These are phyloP conservation scores for Vultur gryphus DNA, from an alignment of 2,797 vertebrate species.

Conservation along the genomic window DNA sequence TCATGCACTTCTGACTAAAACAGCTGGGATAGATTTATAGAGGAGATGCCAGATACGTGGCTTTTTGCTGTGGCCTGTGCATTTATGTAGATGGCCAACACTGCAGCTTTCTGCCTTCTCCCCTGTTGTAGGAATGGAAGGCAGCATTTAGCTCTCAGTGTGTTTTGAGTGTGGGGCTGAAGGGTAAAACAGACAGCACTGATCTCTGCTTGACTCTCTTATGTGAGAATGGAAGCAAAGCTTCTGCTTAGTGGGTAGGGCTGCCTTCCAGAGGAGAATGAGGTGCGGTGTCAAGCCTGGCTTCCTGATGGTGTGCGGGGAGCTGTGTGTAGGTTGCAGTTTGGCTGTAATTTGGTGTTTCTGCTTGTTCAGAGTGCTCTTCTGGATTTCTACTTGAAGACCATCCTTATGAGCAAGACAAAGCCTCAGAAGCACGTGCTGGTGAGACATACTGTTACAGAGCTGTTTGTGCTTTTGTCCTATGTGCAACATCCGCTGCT, in stretches of 20 bases:
- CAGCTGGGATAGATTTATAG: neutral
- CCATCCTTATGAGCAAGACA: slow-evolving; percentile 91
- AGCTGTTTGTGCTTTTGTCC: neutral
- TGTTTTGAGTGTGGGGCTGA: neutral
- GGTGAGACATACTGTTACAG: slow-evolving; percentile 70
- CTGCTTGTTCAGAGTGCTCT: slow-evolving; percentile 78
- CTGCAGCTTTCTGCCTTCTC: neutral
- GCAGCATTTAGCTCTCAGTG: neutral
- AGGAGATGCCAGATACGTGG: neutral
- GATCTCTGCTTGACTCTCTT: neutral
- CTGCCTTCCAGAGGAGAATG: neutral
- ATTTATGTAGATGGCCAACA: neutral
- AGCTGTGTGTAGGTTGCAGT: neutral
- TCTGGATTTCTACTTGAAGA: slow-evolving; percentile 92
- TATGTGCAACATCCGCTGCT: accelerated
- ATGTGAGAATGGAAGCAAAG: neutral
- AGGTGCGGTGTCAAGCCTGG: neutral
- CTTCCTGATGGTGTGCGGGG: accelerated
- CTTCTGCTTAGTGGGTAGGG: neutral
- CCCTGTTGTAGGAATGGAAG: neutral
- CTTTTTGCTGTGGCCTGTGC: neutral
- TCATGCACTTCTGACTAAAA: neutral
- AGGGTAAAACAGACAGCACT: neutral
- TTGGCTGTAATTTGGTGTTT: neutral
- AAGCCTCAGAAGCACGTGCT: slow-evolving; percentile 88